Evolutionary conservation across 2,113 vertebrate species (phyloP), one percentile per base, ranked within the genome.

Genomic region (Engraulis encrasicolus): DNA sequence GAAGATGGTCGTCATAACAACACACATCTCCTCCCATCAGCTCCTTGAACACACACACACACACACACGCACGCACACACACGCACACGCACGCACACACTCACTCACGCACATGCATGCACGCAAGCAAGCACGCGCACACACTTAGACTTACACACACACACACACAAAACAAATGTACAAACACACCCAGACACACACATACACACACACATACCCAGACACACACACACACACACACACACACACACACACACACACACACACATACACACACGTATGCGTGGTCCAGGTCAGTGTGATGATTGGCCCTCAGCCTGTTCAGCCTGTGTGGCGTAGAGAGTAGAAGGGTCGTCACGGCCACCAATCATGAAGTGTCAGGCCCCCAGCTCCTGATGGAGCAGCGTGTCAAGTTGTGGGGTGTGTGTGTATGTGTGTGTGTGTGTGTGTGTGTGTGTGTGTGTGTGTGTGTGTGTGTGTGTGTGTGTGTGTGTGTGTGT

Each of bases 321-420:
- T n/a, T n/a, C 27, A 23, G 31, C 66, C 66, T n/a, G n/a, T n/a
- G n/a, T n/a, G n/a, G n/a, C n/a, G n/a, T n/a, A n/a, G n/a, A n/a
- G 66, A 11, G 12, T 12, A 74, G 82, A 52, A 82, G 31, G 34
- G 88, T 82, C 86, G 88, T 83, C 86, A 83, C 87, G 89, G 91
- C 90, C 90, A 92, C 93, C 94, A 93, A 94, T 94, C 93, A 93
- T 92, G 89, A 86, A 87, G 85, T 94, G 93, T 94, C 93, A 92
- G 90, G 85, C 86, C 86, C 40, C 82, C 85, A 84, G 61, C 90
- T 92, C 91, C 91, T 93, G 93, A 95, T 92, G 91, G 91, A 93
- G 92, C 86, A 89, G 15, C 61, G 89, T 92, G 93, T 95, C 93
- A 93, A 87, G 87, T n/a, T n/a, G n/a, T n/a, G n/a, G n/a, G n/a